A percentile compares a stretch with the other conserved stretches of the same genome.
Evolutionary conservation across 2,797 vertebrate species (phyloP).

Genomic region (Cirrhinus molitorella): DNA sequence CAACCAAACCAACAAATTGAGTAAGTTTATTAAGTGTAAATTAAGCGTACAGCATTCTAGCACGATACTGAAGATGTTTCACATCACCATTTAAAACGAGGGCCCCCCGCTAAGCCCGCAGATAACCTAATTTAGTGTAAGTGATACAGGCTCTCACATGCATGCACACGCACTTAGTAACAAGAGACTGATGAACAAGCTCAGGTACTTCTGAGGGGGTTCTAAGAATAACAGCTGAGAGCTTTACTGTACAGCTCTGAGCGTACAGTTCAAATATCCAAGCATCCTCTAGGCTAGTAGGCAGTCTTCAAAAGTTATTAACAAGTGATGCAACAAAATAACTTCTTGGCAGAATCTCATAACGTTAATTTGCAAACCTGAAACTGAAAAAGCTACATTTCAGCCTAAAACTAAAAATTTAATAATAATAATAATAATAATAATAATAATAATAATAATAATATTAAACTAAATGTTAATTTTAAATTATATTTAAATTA

Average conservation of each 20-base stretch:
- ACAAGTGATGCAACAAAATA: neutral
- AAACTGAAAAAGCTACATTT: neutral
- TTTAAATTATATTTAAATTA: neutral
- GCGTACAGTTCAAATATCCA: neutral
- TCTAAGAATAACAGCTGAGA: constrained; percentile 28
- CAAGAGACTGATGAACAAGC: constrained; percentile 37
- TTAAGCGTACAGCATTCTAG: neutral
- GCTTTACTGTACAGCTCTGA: constrained; percentile 11
- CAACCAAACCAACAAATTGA: neutral
- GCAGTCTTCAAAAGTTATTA: neutral
- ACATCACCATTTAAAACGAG: constrained; percentile 14
- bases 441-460: too few relatives aligned
- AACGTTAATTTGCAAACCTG: neutral
- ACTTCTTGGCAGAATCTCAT: neutral
- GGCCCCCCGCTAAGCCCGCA: neutral
- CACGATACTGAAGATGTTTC: constrained; percentile 11
- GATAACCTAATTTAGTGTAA: constrained; percentile 44
- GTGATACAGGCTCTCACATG: constrained; percentile 13
- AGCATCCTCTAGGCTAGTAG: neutral
- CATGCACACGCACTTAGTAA: constrained; percentile 25
- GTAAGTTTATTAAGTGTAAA: neutral
- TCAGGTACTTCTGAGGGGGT: neutral
- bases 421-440: too few relatives aligned
- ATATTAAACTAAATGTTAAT: neutral
- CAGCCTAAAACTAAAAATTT: neutral